Conservation (phyloP, 2,888 invertebrate genomes). For the Drosophila flavopinicola region DNA sequence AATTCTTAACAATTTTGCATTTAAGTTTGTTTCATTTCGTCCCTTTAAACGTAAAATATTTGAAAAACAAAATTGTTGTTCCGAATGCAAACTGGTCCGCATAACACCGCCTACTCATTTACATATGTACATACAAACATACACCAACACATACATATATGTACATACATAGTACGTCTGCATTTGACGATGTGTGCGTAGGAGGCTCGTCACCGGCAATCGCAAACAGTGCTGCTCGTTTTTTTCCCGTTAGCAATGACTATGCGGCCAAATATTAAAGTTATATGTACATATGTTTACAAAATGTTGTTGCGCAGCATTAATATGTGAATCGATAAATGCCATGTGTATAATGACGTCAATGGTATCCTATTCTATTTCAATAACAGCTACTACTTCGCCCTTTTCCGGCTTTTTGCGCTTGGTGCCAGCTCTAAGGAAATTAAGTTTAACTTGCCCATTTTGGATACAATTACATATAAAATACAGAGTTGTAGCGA, state of each 20-base stretch:
- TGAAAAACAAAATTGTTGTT: constrained; percentile 57
- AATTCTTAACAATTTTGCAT: too few relatives aligned
- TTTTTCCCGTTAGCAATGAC: background rate
- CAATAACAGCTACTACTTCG: background rate
- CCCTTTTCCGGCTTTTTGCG: too few relatives aligned
- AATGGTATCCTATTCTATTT: background rate
- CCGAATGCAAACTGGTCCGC: constrained; percentile 60
- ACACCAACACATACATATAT: background rate
- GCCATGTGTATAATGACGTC: background rate
- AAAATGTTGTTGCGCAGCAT: too few relatives aligned
- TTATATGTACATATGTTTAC: background rate
- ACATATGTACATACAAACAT: too few relatives aligned
- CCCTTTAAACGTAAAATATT: too few relatives aligned
- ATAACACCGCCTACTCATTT: constrained; percentile 53
- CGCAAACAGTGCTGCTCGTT: constrained; percentile 18
- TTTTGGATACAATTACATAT: background rate
- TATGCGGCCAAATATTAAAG: background rate
- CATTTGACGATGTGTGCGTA: constrained; percentile 39
- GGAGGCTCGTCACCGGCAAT: constrained; percentile 69
- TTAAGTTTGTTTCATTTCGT: too few relatives aligned
- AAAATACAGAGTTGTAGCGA: background rate
- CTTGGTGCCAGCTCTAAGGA: background rate
- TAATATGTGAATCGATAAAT: background rate
- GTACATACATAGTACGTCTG: constrained; percentile 6
- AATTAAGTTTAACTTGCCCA: background rate